Evolutionary conservation across 2,797 vertebrate species (phyloP).

Genomic region (Diplodus puntazzo): DNA sequence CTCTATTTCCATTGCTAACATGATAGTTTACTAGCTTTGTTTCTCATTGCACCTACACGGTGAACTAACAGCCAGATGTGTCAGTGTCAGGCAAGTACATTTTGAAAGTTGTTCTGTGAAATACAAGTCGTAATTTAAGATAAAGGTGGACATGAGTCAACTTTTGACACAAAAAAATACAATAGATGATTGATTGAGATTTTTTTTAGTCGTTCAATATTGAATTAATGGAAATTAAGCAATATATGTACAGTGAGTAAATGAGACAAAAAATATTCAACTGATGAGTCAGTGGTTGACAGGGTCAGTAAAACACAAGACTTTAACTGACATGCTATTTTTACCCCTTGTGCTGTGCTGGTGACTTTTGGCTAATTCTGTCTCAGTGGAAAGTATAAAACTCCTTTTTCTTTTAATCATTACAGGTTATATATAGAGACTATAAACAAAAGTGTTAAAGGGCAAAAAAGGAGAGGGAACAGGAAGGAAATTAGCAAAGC

Average conservation of each 20-base stretch:
- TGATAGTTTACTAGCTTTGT: constrained; percentile 15
- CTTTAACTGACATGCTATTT: constrained; percentile 18
- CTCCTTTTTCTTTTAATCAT: constrained; percentile 3
- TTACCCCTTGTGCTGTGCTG: background rate
- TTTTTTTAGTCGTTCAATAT: constrained; percentile 9
- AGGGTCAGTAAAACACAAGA: constrained; percentile 10
- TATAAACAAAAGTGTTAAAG: constrained; percentile 3
- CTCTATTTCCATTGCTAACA: constrained; percentile 24
- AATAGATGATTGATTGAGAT: background rate
- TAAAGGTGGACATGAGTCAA: no score
- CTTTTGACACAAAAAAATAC: background rate
- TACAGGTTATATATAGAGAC: background rate
- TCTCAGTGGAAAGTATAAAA: constrained; percentile 3
- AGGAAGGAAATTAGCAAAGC: background rate
- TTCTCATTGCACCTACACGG: constrained; percentile 11
- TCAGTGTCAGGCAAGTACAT: constrained; percentile 28
- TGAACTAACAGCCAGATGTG: constrained; percentile 12
- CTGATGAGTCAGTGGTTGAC: constrained; percentile 21
- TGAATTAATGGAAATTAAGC: constrained; percentile 10
- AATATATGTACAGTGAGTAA: constrained; percentile 18
- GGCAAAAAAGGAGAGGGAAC: constrained; percentile 1
- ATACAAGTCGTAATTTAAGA: background rate
- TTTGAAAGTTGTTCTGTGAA: constrained; percentile 33
- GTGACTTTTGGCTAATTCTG: constrained; percentile 11
- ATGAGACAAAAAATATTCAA: constrained; percentile 18